Evolutionary conservation across 2,888 invertebrate species (phyloP).

Genomic region (Drosophila mimica): DNA sequence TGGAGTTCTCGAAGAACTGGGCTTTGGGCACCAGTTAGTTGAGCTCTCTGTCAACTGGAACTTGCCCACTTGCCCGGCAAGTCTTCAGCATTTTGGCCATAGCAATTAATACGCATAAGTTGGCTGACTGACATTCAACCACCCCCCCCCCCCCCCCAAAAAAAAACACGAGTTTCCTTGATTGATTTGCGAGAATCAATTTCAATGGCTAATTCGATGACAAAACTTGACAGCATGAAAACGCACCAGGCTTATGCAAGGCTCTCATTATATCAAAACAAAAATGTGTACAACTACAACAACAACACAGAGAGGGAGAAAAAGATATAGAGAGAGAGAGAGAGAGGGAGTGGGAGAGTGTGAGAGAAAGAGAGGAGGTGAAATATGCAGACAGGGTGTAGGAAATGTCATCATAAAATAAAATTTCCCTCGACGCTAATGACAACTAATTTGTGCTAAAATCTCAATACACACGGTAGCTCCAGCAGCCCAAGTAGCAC

Average conservation of each 20-base stretch:
- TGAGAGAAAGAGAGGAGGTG: conserved; percentile 30
- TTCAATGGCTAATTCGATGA: conserved; percentile 47
- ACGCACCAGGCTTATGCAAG: conserved; percentile 43
- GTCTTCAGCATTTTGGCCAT: background rate
- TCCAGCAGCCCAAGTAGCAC: conserved; percentile 11
- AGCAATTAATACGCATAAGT: conserved; percentile 1
- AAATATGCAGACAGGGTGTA: conserved; percentile 49
- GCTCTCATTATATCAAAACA: conserved; percentile 32
- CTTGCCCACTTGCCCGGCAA: background rate
- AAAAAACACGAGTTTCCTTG: background rate
- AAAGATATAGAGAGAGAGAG: background rate
- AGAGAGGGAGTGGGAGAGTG: background rate
- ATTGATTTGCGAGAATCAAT: conserved; percentile 38
- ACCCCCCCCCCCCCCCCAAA: no score
- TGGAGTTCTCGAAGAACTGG: background rate
- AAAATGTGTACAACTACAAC: conserved; percentile 5
- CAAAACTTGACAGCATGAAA: conserved; percentile 30
- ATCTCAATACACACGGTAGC: conserved; percentile 66
- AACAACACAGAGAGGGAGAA: conserved; percentile 4
- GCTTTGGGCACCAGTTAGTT: background rate
- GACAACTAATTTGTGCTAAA: conserved; percentile 79
- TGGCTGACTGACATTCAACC: background rate
- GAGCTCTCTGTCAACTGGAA: background rate
- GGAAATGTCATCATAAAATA: conserved; percentile 75
- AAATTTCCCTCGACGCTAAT: conserved; percentile 80